These are phyloP conservation scores for Acanthisitta chloris DNA, from an alignment of 2,113 vertebrate species.

Conservation along the genomic window DNA sequence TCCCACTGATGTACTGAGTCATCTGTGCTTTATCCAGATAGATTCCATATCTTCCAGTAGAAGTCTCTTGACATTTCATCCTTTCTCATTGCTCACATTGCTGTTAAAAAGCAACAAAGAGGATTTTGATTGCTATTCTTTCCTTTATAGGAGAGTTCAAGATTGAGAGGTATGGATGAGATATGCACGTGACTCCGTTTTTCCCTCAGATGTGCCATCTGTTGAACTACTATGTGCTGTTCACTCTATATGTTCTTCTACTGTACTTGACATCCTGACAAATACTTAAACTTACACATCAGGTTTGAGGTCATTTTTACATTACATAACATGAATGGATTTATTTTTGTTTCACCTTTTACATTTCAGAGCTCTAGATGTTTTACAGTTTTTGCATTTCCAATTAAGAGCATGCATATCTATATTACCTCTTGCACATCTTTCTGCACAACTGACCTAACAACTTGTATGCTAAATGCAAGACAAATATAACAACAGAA, in stretches of 20 bases:
- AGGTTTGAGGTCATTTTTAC: not conserved
- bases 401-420: not conserved
- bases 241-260: not conserved
- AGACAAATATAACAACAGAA: not conserved
- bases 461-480: not conserved
- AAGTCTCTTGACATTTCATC: not conserved
- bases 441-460: constrained; percentile 33
- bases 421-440: not conserved
- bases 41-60: not conserved
- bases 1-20: not conserved
- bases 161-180: not conserved
- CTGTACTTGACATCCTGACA: not conserved
- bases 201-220: not conserved
- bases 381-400: not conserved
- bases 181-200: not conserved
- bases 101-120: not conserved
- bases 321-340: not conserved
- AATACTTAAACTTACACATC: not conserved
- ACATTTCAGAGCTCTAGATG: not conserved
- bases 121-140: not conserved
- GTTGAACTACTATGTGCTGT: not conserved
- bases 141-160: not conserved
- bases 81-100: not conserved
- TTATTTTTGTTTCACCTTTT: constrained; percentile 2
- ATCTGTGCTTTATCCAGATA: not conserved